Percentiles rank a stretch among this genome's conserved stretches.
phyloP scores from a whole-genome alignment of 1,140 invertebrate species.

The Brachionus asplanchnoidis region DNA sequence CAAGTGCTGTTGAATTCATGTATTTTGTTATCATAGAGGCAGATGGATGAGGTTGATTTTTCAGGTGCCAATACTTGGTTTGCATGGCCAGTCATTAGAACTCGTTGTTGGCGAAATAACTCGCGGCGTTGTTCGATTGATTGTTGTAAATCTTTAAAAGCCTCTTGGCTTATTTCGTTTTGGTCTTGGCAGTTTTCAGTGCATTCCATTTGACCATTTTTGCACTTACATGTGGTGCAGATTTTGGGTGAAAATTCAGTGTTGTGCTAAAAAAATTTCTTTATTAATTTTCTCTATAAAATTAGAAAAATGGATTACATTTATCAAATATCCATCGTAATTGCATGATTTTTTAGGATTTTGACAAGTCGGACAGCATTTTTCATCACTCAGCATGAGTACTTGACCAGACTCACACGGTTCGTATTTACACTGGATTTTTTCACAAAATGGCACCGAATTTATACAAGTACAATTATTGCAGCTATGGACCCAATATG shows the following conservation, averaged over 20 bases:
- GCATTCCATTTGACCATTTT: slow-evolving; percentile 25
- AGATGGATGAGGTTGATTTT: neutral
- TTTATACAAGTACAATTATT: slow-evolving; percentile 33
- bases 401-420: slow-evolving; percentile 1
- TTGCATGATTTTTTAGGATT: neutral
- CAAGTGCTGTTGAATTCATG: slow-evolving; percentile 32
- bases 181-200: slow-evolving; percentile 11
- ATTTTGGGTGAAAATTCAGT: slow-evolving; percentile 30
- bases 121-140: neutral
- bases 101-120: neutral
- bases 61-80: neutral
- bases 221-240: slow-evolving; percentile 13
- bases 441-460: slow-evolving; percentile 33
- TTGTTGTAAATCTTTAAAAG: neutral
- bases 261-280: neutral
- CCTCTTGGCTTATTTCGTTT: neutral
- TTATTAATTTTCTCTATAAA: neutral
- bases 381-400: neutral
- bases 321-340: slow-evolving; percentile 14
- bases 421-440: slow-evolving; percentile 39
- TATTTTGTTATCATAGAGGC: slow-evolving; percentile 21
- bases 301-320: neutral
- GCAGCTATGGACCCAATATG: slow-evolving; percentile 10
- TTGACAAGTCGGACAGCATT: slow-evolving; percentile 24
- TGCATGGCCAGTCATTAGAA: neutral